A percentile compares a stretch with the other conserved stretches of the same genome.
phyloP scores from a whole-genome alignment of 2,797 vertebrate species.

The Artibeus lituratus region DNA sequence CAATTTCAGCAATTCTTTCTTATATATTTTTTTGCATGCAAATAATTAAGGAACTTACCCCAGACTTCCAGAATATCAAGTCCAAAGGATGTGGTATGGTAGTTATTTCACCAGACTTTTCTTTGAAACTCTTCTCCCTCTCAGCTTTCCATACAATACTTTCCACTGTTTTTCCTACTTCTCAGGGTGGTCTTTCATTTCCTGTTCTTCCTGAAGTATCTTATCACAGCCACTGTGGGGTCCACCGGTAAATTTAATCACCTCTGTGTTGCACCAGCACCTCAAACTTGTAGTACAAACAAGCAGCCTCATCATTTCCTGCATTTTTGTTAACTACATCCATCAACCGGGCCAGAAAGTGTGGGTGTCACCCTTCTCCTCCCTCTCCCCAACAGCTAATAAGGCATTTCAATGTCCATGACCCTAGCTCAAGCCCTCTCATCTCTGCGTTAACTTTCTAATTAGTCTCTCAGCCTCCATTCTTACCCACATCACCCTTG shows the following conservation, averaged over 20 bases:
- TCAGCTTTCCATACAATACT: neutral
- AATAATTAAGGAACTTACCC: neutral
- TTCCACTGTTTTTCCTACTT: neutral
- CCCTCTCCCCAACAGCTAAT: neutral
- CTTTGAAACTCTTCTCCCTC: neutral
- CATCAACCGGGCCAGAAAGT: neutral
- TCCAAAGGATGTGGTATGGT: neutral
- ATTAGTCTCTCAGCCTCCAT: neutral
- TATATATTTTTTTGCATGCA: neutral
- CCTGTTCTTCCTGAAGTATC: neutral
- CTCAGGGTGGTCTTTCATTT: neutral
- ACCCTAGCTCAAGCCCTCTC: neutral
- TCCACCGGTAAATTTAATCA: neutral
- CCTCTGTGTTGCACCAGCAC: neutral
- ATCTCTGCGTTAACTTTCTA: neutral
- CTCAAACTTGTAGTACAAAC: neutral
- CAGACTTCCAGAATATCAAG: neutral
- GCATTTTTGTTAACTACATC: neutral
- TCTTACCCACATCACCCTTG: neutral
- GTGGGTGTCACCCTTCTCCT: neutral
- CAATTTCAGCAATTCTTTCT: neutral
- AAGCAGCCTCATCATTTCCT: neutral
- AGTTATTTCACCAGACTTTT: neutral
- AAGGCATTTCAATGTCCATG: neutral
- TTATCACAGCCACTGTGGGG: neutral